These are phyloP conservation scores for Caenorhabditis japonica DNA, from an alignment of 2,888 invertebrate genomes.

Conservation along the genomic window DNA sequence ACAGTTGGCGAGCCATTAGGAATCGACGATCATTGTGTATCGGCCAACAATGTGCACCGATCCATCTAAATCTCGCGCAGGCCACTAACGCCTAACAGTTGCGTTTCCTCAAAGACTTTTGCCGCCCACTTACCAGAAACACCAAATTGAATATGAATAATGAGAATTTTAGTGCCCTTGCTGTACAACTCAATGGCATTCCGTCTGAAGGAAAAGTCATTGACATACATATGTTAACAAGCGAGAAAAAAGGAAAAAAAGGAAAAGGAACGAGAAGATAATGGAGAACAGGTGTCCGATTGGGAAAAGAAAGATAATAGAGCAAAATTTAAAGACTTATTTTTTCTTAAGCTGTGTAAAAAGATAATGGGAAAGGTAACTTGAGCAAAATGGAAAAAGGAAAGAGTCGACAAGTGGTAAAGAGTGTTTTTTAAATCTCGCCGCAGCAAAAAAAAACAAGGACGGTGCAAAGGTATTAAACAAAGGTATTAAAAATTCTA, in stretches of 20 bases:
- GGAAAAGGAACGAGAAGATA: constrained; percentile 4
- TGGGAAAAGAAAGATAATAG: constrained; percentile 5
- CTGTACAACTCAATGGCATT: constrained; percentile 77
- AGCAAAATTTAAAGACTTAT: constrained; percentile 15
- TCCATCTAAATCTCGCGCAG: constrained; percentile 30
- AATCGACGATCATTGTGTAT: neutral
- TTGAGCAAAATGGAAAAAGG: too few relatives aligned
- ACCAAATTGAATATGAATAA: constrained; percentile 77
- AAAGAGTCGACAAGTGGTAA: too few relatives aligned
- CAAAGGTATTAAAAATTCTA: neutral
- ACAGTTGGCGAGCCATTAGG: constrained; percentile 42
- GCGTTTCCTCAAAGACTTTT: neutral
- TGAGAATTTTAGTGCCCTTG: constrained; percentile 76
- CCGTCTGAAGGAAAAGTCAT: constrained; percentile 2
- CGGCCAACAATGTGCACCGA: constrained; percentile 29
- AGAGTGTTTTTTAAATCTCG: too few relatives aligned
- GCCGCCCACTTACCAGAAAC: constrained; percentile 71
- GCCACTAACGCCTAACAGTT: constrained; percentile 3
- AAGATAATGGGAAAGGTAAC: too few relatives aligned
- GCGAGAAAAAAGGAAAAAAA: constrained; percentile 5
- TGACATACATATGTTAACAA: constrained; percentile 35
- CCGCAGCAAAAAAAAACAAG: too few relatives aligned
- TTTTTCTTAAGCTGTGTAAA: neutral
- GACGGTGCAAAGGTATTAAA: neutral
- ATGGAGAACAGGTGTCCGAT: constrained; percentile 35